These are phyloP conservation scores for Channa striata DNA, from an alignment of 2,797 vertebrate species.

Conservation along the genomic window DNA sequence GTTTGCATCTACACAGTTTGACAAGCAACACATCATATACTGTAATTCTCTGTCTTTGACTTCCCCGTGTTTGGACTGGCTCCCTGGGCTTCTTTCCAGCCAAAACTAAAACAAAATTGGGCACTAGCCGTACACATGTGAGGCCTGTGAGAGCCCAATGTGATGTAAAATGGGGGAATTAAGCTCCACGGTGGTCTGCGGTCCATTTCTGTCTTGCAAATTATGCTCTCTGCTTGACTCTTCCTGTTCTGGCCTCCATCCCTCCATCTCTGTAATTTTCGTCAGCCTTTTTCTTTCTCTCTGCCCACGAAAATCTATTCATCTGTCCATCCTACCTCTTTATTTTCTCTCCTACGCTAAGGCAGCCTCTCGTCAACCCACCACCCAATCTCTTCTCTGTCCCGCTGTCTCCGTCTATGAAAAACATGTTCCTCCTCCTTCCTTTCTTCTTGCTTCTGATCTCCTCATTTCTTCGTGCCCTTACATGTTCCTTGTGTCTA, in stretches of 20 bases:
- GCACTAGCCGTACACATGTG: slow-evolving; percentile 20
- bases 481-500: no score
- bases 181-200: slow-evolving; percentile 44
- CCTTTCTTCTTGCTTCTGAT: background rate
- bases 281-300: slow-evolving; percentile 10
- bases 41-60: slow-evolving; percentile 33
- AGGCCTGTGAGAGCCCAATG: slow-evolving; percentile 22
- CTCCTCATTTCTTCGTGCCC: no score
- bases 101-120: slow-evolving; percentile 17
- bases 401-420: slow-evolving; percentile 17
- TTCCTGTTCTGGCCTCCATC: slow-evolving; percentile 46
- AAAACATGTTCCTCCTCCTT: slow-evolving; percentile 12
- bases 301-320: slow-evolving; percentile 5
- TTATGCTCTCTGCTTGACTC: slow-evolving; percentile 57
- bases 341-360: slow-evolving; percentile 5
- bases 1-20: slow-evolving; percentile 25
- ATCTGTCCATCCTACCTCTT: slow-evolving; percentile 11
- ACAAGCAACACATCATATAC: slow-evolving; percentile 24
- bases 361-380: slow-evolving; percentile 6
- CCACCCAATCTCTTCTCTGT: background rate
- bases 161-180: slow-evolving; percentile 51
- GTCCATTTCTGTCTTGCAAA: slow-evolving; percentile 55
- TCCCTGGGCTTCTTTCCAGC: slow-evolving; percentile 7
- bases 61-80: background rate
- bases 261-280: slow-evolving; percentile 45